Evolutionary conservation across 2,113 vertebrate genomes (phyloP), one percentile per base, ranked within the genome.

Genomic region (Dicentrarchus labrax): DNA sequence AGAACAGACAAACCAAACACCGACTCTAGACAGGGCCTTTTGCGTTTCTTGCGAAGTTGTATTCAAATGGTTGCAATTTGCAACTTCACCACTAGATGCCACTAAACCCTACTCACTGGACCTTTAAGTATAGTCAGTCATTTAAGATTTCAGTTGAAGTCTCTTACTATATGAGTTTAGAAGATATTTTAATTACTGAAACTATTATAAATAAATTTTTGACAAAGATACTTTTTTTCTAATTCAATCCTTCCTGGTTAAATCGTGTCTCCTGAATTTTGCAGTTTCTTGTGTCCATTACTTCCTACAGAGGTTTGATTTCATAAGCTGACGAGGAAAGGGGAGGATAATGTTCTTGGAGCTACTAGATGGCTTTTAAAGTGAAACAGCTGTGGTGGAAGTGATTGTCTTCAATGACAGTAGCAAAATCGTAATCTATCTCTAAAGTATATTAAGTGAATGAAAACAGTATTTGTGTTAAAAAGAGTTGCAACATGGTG

Each of bases 291-390:
- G 19, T 59, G 16, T 16, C 51, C 41, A 64, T 69, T 19, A 62
- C 62, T 13, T 60, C 45, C 51, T 65, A 45, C 51, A 53, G 2
- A 39, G 13, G 19, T 74, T 65, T 50, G 13, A 51, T 15, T 47
- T 48, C 76, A 21, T 43, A 62, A 38, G 38, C 36, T 11, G 17
- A 30, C 8, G 11, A 39, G 12, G 7, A 78, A 39, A 59, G 45
- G 12, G 10, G 11, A 8, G 13, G 16, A 57, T 68, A 22, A 41
- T 56, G 66, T 36, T 3, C 10, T 56, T 12, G 3, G 19, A 78
- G 38, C 8, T 57, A 59, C 38, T 72, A 8, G 54, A 51, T 69
- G 57, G 43, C 19, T 86, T 80, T 84, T 69, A 59, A 78, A 59
- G 13, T 81, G 53, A 86, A 82, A 75, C 43, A 72, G 43, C 30